Base-by-base conservation (phyloP, 2,113 vertebrate genomes). In the Dicerorhinus sumatrensis region DNA sequence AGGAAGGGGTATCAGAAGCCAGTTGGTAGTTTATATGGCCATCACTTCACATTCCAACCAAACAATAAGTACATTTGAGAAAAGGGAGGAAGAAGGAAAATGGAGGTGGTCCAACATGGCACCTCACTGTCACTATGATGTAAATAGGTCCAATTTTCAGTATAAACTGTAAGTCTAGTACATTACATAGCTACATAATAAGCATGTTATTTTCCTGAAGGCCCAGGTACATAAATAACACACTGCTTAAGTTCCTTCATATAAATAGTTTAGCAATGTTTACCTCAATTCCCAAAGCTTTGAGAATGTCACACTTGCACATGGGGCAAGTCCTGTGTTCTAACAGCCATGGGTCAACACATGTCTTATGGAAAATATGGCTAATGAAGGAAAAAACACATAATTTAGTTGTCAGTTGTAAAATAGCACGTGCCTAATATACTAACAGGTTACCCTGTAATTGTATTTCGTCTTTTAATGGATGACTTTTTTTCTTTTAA, bases 251-350 rank as follows among this genome's bases (percentile, higher is more conserved):
- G 11, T 96, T 95, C 42, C 42, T 89, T 96, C 65, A 81, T 42
- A 89, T 77, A 94, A 94, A 96, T 60, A 81, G 29, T 86, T 46
- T 75, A 79, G 51, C 39, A 80, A 77, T 97, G 20, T 97, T 97
- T 97, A 99, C 99, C 98, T 99, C 99, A 67, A 99, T 98, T 65
- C 99, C 99, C 96, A 99, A 83, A 90, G 98, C 99, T 97, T 99
- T 99, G 95, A 99, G 99, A 96, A 99, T 99, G 98, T 99, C 99
- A 94, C 99, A 99, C 97, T 99, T 99, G 96, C 99, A 99, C 99
- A 99, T 99, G 6, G 99, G 99, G 96, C 99, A 99, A 18, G 99
- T 99, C 94, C 99, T 98, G 21, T 99, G 99, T 73, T 99, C 99
- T 97, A 99, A 98, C 93, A 99, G 99, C 99, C 99, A 99, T 16